These are phyloP conservation scores for Hoplostethus mediterraneus DNA, from an alignment of 2,797 vertebrate species.

Conservation along the genomic window DNA sequence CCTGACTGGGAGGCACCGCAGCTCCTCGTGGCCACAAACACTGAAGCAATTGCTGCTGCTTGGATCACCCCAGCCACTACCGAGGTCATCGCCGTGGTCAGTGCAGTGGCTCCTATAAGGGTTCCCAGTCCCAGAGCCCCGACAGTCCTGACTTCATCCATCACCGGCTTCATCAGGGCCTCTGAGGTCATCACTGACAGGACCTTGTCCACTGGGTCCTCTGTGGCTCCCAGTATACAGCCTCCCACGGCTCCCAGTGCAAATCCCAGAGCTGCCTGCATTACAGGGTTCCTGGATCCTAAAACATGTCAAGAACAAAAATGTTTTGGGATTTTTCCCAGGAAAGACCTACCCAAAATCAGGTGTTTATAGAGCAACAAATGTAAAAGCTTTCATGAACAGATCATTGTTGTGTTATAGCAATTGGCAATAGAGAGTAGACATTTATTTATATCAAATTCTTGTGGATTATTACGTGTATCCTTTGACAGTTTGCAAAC, in stretches of 20 bases:
- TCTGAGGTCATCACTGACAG: slow-evolving; percentile 61
- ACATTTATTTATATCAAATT: not conserved
- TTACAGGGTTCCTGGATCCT: slow-evolving; percentile 49
- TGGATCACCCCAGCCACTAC: slow-evolving; percentile 74
- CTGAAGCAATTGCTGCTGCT: slow-evolving; percentile 61
- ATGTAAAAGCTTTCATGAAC: too few species aligned
- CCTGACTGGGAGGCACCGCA: slow-evolving; percentile 8
- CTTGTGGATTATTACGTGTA: not conserved
- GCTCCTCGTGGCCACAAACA: slow-evolving; percentile 53
- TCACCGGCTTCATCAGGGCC: slow-evolving; percentile 62
- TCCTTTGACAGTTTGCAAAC: not conserved
- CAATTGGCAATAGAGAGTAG: not conserved
- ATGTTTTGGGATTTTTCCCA: too few species aligned
- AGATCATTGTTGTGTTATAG: not conserved
- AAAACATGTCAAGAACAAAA: slow-evolving; percentile 23
- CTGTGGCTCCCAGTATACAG: slow-evolving; percentile 74
- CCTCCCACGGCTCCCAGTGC: slow-evolving; percentile 76
- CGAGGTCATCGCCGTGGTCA: slow-evolving; percentile 76
- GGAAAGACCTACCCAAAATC: not conserved
- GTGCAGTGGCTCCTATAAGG: slow-evolving; percentile 76
- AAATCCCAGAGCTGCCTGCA: slow-evolving; percentile 68
- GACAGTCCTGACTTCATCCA: slow-evolving; percentile 68
- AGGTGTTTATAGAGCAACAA: too few species aligned
- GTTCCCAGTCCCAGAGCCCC: slow-evolving; percentile 78
- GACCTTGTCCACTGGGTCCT: slow-evolving; percentile 68